These are phyloP conservation scores for Drosophila monieri DNA, from an alignment of 2,888 invertebrate genomes.

Conservation along the genomic window DNA sequence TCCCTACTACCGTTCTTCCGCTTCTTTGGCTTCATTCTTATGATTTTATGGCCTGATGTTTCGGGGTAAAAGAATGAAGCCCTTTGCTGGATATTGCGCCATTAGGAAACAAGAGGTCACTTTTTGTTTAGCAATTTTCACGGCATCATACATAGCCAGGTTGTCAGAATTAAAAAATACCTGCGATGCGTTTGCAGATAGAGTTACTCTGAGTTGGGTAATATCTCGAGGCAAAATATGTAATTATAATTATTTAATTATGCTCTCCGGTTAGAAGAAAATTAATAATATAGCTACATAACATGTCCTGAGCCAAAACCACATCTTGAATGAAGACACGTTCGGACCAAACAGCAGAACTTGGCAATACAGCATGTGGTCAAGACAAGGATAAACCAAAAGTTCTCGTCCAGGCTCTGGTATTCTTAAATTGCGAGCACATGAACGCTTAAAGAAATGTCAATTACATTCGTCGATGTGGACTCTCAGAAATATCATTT, in stretches of 20 bases:
- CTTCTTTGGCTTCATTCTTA: conserved; percentile 19
- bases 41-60: conserved; percentile 33
- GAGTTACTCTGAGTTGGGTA: conserved; percentile 9
- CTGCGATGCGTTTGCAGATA: conserved; percentile 7
- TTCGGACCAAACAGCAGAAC: conserved; percentile 18
- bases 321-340: conserved; percentile 37
- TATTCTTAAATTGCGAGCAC: conserved; percentile 34
- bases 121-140: conserved; percentile 6
- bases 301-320: background rate
- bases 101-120: conserved; percentile 31
- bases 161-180: conserved; percentile 1
- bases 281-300: too few relatives aligned
- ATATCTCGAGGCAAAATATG: conserved; percentile 7
- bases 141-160: background rate
- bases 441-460: conserved; percentile 65
- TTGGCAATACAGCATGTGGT: conserved; percentile 44
- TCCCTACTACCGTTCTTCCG: conserved; percentile 19
- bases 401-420: conserved; percentile 49
- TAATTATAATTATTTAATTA: too few relatives aligned
- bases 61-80: conserved; percentile 7
- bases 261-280: too few relatives aligned
- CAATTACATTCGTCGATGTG: conserved; percentile 77
- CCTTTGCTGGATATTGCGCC: conserved; percentile 7
- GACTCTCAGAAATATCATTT: conserved; percentile 32
- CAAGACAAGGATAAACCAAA: conserved; percentile 23